phyloP scores from a whole-genome alignment of 2,113 vertebrate genomes.

The Pangasianodon hypophthalmus region DNA sequence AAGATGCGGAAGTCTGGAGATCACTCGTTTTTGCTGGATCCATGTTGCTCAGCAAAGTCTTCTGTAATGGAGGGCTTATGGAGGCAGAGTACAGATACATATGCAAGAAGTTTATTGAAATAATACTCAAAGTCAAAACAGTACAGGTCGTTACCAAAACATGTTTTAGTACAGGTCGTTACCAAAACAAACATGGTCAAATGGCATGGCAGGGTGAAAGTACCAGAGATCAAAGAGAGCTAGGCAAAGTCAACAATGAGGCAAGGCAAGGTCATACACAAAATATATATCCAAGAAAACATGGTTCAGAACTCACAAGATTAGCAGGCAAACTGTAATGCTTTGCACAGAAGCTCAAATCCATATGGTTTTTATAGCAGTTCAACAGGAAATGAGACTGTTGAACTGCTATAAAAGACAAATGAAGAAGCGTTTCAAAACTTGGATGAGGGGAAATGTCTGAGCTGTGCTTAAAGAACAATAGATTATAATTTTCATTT shows the following conservation, averaged over 20 bases:
- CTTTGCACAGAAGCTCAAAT: not conserved
- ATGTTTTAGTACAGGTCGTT: not conserved
- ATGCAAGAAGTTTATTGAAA: not conserved
- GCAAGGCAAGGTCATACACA: not conserved
- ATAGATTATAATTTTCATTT: not conserved
- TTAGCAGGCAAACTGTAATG: not conserved
- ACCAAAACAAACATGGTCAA: not conserved
- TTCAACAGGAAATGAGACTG: not conserved
- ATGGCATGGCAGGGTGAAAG: not conserved
- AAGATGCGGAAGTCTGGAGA: not conserved
- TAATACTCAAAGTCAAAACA: not conserved
- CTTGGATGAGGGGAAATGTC: not conserved
- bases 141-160: not conserved
- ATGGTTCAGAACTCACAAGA: not conserved
- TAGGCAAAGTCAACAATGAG: not conserved
- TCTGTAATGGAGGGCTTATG: not conserved
- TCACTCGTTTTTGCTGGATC: not conserved
- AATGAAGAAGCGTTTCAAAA: not conserved
- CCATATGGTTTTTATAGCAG: too few relatives aligned
- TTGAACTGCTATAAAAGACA: too few relatives aligned
- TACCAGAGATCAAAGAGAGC: not conserved
- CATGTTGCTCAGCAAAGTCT: not conserved
- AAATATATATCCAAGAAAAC: not conserved
- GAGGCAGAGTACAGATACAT: not conserved
- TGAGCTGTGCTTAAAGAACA: not conserved